Evolutionary conservation across 53 echinoderm and acorn worm species (phyloP).

Genomic region (Holothuria leucospilota): DNA sequence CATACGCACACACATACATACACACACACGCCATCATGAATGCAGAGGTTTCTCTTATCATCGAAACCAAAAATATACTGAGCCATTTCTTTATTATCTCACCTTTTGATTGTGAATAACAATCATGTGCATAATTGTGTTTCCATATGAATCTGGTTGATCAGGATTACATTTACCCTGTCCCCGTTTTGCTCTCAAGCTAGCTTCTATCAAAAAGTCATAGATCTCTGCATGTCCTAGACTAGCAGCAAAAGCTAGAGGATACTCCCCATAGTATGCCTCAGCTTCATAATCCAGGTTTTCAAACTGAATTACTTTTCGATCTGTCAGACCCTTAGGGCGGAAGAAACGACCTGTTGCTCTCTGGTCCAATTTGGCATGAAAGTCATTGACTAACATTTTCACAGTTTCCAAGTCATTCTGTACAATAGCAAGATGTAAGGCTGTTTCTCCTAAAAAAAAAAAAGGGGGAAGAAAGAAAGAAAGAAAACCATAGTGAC

Average conservation of each 20-base stretch:
- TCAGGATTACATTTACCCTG: conserved; percentile 85
- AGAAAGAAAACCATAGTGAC: no score
- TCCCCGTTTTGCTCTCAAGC: conserved; percentile 49
- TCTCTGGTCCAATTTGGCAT: conserved; percentile 69
- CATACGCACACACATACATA: no score
- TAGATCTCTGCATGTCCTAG: conserved; percentile 82
- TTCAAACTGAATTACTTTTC: conserved; percentile 23
- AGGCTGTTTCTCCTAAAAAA: conserved; percentile 77
- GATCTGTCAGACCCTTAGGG: conserved; percentile 77
- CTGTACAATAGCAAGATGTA: conserved; percentile 94
- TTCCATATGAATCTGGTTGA: conserved; percentile 80
- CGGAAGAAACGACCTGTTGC: conserved; percentile 91
- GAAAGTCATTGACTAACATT: conserved; percentile 76
- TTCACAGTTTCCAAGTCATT: conserved; percentile 80
- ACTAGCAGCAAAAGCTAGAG: conserved; percentile 88
- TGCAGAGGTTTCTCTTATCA: no score
- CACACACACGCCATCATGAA: no score
- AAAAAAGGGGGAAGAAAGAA: neutral
- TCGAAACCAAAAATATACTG: no score
- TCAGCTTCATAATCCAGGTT: conserved; percentile 75
- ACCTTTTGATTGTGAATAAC: conserved; percentile 95
- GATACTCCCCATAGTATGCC: conserved; percentile 92
- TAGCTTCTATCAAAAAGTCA: conserved; percentile 79
- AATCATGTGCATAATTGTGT: conserved; percentile 88
- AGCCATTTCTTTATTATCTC: neutral